Base-by-base conservation (phyloP, 2,797 vertebrate genomes). In the Crypturellus tataupa region DNA sequence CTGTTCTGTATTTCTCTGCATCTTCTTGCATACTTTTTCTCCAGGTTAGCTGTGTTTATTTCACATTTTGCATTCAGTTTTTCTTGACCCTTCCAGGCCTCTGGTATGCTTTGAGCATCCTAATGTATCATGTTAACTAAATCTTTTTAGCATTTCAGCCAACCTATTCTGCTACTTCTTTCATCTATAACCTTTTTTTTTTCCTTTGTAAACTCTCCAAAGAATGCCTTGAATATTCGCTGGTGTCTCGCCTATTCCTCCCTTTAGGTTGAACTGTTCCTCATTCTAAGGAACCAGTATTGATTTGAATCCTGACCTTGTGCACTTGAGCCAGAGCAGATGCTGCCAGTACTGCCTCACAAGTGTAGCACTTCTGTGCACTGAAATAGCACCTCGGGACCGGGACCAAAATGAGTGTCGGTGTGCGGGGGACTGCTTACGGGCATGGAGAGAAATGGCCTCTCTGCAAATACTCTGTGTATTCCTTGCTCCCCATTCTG, bases 101-200 rank as follows among this genome's bases (percentile, higher is more conserved):
- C 35, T 33, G 20, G 33, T 69, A 23, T 93, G 46, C 78, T 59
- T 25, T 59, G 84, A 96, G 94, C 91, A 73, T 94, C 89, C 90
- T 58, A 87, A 77, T 51, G 42, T 80, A 85, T 85, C 59, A 33
- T 39, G 33, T 88, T 69, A 75, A 88, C 55, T 71, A 89, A 71
- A 79, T 80, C 94, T 87, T 94, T 55, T 60, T 55, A 31, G 53
- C 29, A 18, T 55, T 55, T 55, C 53, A 55, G 53, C 53, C 31
- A 31, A 18, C 29, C 29, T 85, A 55, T 81, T 33, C 72, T 70
- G 44, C 19, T 16, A 37, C 33, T 60, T 37, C 58, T 84, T 42
- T 55, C 53, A 55, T 14, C 42, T 64, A 21, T 85, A 71, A 13
- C 73, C 65, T 55, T 80, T 86, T 85, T 80, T 90, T 80, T 85